Evolutionary conservation across 2,113 vertebrate genomes (phyloP), one percentile per base, ranked within the genome.

Genomic region (Notothenia coriiceps): DNA sequence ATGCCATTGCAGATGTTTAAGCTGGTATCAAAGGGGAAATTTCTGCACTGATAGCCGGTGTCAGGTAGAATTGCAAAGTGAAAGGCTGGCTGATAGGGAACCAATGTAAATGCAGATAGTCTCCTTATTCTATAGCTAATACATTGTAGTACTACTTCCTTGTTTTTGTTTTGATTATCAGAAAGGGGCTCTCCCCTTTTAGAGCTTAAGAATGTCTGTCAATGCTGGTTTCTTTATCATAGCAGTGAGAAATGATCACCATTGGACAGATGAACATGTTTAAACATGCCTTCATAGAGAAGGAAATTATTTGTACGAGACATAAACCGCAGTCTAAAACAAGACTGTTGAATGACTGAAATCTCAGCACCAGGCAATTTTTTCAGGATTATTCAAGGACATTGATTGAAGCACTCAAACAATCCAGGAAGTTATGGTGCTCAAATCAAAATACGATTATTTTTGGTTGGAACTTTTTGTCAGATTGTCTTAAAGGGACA

Each of bases 271-370:
- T 63, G 6, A 71, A 80, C 62, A 46, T 25, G 75, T 18, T 56
- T 62, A 11, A 71, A 80, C 62, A 46, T 25, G 75, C 22, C 63
- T 62, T n/a, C 55, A 56, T 46, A 69, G 33, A 70, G n/a, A 20
- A 54, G 4, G 10, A 44, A 62, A 25, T 44, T 67, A 9, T 18
- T 63, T 40, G 50, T 50, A 65, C 5, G 25, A 55, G 73, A 61
- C 18, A 40, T 40, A 29, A 29, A 29, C 29, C 29, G 29, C 3
- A 29, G 29, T 29, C 29, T 29, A 29, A 29, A 29, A 29, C 3
- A 29, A 3, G 35, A 40, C 5, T 40, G 35, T 40, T 6, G 35
- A 40, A 40, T 40, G 5, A 40, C 20, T 14, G 51, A 44, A 55
- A 56, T 40, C 35, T 40, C 5, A 49, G 11, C n/a, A 61, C 10